Evolutionary conservation across 2,797 vertebrate species (phyloP), one percentile per base, ranked within the genome.

Genomic region (Spea hammondii): DNA sequence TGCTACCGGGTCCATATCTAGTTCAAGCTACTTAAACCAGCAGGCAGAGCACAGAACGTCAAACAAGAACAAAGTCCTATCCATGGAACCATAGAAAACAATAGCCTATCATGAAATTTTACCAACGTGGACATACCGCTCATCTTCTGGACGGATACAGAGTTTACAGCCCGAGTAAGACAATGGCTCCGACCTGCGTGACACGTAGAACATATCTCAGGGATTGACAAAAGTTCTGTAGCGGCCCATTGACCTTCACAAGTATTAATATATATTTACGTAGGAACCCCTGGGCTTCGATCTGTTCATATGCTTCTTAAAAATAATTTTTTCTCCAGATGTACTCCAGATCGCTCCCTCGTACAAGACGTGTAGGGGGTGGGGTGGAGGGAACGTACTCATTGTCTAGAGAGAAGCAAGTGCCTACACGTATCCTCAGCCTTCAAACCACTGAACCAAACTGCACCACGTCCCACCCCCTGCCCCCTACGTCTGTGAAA

Each of bases 351-450:
- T 66, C 54, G 62, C 71, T 69, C 46, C 69, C 71, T 66, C 32
- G 32, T 62, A 48, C 10, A 46, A 57, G 72, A 54, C 55, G 55
- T 77, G 53, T 76, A 68, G 44, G 13, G 49, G 4, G 46, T 14
- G 68, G 59, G 67, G 17, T 45, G 51, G 62, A 46, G 46, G 44
- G 57, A 69, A 51, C 51, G 45, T 44, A 69, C 44, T 68, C 14
- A 77, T 81, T 81, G 74, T 81, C 79, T 81, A 54, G 9, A 17
- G 49, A 14, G 6, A 57, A 45, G 65, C 79, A 81, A 69, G 79
- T 77, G 60, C 17, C 64, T 77, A 77, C 79, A 81, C 62, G 79
- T 51, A 77, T 44, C 11, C 46, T 12, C 32, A 72, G 46, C 48
- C 50, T 74, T 70, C 72, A 54, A 32, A 57, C 66, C 44, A 46